Evolutionary conservation across 2,113 vertebrate species (phyloP), one percentile per base, ranked within the genome.

Genomic region (Pseudois nayaur): DNA sequence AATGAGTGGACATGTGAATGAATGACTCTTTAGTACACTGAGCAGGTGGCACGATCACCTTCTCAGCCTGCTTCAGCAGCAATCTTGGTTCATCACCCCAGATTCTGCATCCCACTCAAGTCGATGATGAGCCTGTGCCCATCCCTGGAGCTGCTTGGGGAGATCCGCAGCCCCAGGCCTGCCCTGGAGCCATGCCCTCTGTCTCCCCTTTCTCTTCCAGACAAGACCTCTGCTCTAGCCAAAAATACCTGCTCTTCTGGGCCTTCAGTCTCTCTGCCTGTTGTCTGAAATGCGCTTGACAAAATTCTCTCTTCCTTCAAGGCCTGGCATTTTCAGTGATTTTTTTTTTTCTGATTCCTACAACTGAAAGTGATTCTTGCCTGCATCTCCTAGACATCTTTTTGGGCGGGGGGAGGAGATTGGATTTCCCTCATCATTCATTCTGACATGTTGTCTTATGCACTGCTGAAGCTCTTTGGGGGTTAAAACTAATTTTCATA

Each of bases 401-500:
- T 71, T 33, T 23, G 0, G 33, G 17, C 36, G 0, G 71, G 8
- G 0, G 23, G 11, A 33, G 13, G 23, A 48, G 40, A 19, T 6
- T 33, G 13, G n/a, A 27, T 95, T 87, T 40, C 71, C 57, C 48
- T 40, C n/a, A 23, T 54, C 48, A 5, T 62, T 78, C 31, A 85
- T 52, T 50, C 57, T 59, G 19, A n/a, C 29, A 5, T 84, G 21
- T 91, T 43, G 33, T 36, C 79, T 94, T 52, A 23, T 16, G 31
- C 29, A 15, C 27, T 29, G 17, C 55, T 36, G 29, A 95, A 89
- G 59, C 36, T 81, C 40, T 79, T 31, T 45, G 57, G 87, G 48
- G 36, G 21, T 36, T 57, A 55, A 67, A 87, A 59, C 43, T 43
- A 6, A 25, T 40, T 82, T 89, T 50, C 64, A 43, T 31, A 27